Conservation (phyloP, 2,113 vertebrate species). For the Mesoclemmys tuberculata region DNA sequence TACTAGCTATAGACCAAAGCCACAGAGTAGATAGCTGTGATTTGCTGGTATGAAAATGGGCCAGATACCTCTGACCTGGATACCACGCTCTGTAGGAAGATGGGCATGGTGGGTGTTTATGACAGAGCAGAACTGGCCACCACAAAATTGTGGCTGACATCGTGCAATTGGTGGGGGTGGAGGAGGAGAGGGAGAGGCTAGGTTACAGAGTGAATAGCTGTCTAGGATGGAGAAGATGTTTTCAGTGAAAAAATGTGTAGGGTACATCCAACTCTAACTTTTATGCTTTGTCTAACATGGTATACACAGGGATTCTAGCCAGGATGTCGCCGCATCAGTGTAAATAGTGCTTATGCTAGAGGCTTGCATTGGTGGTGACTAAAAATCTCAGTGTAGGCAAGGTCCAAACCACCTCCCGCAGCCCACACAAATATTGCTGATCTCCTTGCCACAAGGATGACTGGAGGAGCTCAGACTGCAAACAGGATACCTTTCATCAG, state of each 20-base stretch:
- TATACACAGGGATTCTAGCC: neutral
- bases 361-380: neutral
- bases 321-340: neutral
- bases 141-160: neutral
- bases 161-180: neutral
- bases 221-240: neutral
- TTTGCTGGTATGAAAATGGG: neutral
- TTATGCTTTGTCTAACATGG: accelerated
- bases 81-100: neutral
- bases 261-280: neutral
- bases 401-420: neutral
- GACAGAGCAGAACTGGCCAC: neutral
- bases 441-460: neutral
- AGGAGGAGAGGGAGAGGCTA: too few species aligned
- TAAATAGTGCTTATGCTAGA: neutral
- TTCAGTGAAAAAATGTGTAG: neutral
- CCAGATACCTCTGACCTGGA: neutral
- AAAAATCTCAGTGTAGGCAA: neutral
- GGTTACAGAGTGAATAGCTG: accelerated
- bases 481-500: neutral
- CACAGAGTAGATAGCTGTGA: neutral
- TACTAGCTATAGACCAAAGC: neutral
- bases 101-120: neutral
- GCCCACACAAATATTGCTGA: neutral
- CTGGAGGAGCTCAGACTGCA: neutral